Evolutionary conservation across 2,113 vertebrate genomes (phyloP).

Genomic region (Marmota monax): DNA sequence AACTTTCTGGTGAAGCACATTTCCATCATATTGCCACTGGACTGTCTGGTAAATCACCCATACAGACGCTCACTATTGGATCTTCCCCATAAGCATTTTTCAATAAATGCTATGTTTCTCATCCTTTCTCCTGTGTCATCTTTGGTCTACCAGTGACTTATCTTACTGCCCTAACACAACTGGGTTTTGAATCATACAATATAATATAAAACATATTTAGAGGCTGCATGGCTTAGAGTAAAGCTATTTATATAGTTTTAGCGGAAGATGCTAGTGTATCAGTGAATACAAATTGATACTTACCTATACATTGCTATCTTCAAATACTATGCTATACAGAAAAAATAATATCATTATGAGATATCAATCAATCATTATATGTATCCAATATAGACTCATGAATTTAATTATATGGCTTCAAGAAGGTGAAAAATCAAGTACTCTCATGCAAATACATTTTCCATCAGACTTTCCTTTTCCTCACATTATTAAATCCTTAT

Average conservation of each 20-base stretch:
- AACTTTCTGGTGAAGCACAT: no score
- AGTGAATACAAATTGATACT: neutral
- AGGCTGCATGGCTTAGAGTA: neutral
- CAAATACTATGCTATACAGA: neutral
- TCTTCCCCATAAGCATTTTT: no score
- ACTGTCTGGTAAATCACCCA: no score
- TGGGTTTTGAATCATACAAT: no score
- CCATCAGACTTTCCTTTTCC: conserved; percentile 21
- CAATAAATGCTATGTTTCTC: no score
- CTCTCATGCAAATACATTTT: neutral
- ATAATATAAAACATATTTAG: neutral
- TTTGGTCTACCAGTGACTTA: no score
- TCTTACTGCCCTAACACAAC: no score
- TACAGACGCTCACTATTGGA: no score
- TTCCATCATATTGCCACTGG: no score
- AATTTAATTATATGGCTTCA: neutral
- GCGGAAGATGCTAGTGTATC: neutral
- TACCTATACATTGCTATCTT: neutral
- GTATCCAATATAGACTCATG: neutral
- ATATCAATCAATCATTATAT: neutral
- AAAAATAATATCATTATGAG: neutral
- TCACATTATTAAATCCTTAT: conserved; percentile 24
- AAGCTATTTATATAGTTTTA: neutral
- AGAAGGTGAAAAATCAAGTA: neutral
- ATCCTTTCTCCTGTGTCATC: no score